Base-by-base conservation (phyloP, 2,113 vertebrate genomes). In the Coregonus clupeaformis region DNA sequence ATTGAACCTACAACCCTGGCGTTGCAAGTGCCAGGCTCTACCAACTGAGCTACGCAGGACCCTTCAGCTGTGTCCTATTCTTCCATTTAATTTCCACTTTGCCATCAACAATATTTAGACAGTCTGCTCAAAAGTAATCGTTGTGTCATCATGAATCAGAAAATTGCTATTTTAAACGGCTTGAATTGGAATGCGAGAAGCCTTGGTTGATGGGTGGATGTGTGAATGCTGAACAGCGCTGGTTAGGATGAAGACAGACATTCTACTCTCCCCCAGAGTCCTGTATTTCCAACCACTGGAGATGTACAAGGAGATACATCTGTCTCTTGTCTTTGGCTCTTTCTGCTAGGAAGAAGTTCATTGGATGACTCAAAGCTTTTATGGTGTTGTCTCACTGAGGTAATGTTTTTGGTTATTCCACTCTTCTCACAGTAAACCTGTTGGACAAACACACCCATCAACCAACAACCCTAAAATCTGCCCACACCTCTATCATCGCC, bases 41-140 rank as follows among this genome's bases (percentile, higher is more conserved):
- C 6, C 32, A 36, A 1, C 32, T 36, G 32, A 36, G 32, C 32
- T 36, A 36, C 32, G 7, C 6, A 6, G 32, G 32, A 36, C 6
- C 32, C 32, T 36, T 36, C 32, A 36, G 6, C 32, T 36, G 7
- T 6, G 7, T 77, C 77, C 81, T 60, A 85, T 84, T 77, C 70
- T 70, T 79, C 72, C 73, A 79, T 14, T 30, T 49, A 6, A 20
- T 29, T 57, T 77, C 72, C 64, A 49, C 29, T 78, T 83, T 81
- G 72, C 69, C 74, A 72, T 66, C 78, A 32, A 81, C 11, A 83
- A 88, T 88, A 84, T 91, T 90, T 85, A 86, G 36, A 9, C 36
- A 36, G 36, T 36, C 36, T 36, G 36, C 36, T 36, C 36, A 9
- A 36, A 36, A 36, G 9, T 9, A 36, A 36, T 9, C 82, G 84